phyloP scores from a whole-genome alignment of 2,888 invertebrate species.

The Coremacera marginata region DNA sequence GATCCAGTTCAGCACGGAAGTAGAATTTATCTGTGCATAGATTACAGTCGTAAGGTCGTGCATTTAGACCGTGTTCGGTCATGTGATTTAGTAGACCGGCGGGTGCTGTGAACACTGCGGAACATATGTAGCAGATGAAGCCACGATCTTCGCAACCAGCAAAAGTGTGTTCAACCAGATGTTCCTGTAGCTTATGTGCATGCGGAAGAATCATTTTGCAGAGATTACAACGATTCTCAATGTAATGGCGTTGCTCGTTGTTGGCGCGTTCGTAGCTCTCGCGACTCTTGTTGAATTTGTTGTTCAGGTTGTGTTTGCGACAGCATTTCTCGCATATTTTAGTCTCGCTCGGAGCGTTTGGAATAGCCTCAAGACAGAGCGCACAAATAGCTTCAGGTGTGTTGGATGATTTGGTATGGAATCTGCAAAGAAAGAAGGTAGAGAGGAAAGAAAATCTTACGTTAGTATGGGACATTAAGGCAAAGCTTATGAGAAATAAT shows the following conservation, averaged over 20 bases:
- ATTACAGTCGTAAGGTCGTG: constrained; percentile 87
- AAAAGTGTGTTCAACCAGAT: constrained; percentile 93
- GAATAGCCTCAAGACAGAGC: constrained; percentile 72
- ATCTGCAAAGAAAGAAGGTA: constrained; percentile 51
- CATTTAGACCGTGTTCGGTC: constrained; percentile 84
- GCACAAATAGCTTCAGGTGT: constrained; percentile 71
- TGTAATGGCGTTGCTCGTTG: constrained; percentile 56
- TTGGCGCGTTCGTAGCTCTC: constrained; percentile 57
- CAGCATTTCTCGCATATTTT: constrained; percentile 82
- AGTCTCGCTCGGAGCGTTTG: constrained; percentile 64
- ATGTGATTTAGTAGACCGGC: constrained; percentile 86
- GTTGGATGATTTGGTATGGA: constrained; percentile 68
- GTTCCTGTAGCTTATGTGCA: constrained; percentile 85
- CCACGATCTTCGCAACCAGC: constrained; percentile 82
- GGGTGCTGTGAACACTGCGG: constrained; percentile 87
- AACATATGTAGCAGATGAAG: constrained; percentile 90
- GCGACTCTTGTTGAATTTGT: constrained; percentile 53
- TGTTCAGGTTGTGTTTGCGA: constrained; percentile 70
- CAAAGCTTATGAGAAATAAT: not conserved
- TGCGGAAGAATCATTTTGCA: constrained; percentile 84
- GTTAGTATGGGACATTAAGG: not conserved
- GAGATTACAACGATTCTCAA: constrained; percentile 76
- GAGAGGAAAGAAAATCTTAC: not conserved
- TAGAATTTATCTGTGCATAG: constrained; percentile 88
- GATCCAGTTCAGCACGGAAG: constrained; percentile 91